Evolutionary conservation across 2,797 vertebrate genomes (phyloP), one percentile per base, ranked within the genome.

Genomic region (Picus viridis): DNA sequence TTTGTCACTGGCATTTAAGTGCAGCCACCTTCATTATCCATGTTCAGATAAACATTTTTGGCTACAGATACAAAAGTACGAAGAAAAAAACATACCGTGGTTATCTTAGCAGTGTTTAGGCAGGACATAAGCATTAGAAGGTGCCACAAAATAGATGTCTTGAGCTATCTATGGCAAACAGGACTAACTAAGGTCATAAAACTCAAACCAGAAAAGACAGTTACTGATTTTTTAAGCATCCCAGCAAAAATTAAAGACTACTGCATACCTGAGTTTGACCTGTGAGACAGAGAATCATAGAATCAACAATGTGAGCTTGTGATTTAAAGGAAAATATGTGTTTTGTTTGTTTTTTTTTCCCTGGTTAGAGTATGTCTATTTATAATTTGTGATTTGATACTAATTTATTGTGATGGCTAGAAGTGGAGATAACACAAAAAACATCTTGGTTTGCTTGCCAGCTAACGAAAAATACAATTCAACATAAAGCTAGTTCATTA

Each of bases 311-410:
- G 20, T 49, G 89, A 94, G 78, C 71, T 69, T 83, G 72, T 70
- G 73, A 88, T 95, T 96, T 95, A 71, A 61, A n/a, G 29, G 30
- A 76, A 88, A 89, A 54, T 2, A 59, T 69, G 36, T 36, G 9
- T 36, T 9, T 36, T 36, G 8, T 36, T 36, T 36, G 9, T 36
- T 36, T 32, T 88, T 93, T 74, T 24, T 56, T 8, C 54, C 36
- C 79, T 92, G 53, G 89, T 70, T 94, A 61, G 81, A 95, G 71
- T 53, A 67, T 91, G 53, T 49, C 53, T 83, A 58, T 83, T 93
- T 77, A 15, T 10, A 68, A 59, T 95, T 67, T 94, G 58, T 96
- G 83, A 86, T 93, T 83, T 96, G 79, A 93, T 96, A 90, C 90
- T 83, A 88, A 87, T 94, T 93, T 96, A 56, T 63, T 78, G 62